Conservation (phyloP, 1,140 invertebrate genomes). For the Drosophila carrolli region DNA sequence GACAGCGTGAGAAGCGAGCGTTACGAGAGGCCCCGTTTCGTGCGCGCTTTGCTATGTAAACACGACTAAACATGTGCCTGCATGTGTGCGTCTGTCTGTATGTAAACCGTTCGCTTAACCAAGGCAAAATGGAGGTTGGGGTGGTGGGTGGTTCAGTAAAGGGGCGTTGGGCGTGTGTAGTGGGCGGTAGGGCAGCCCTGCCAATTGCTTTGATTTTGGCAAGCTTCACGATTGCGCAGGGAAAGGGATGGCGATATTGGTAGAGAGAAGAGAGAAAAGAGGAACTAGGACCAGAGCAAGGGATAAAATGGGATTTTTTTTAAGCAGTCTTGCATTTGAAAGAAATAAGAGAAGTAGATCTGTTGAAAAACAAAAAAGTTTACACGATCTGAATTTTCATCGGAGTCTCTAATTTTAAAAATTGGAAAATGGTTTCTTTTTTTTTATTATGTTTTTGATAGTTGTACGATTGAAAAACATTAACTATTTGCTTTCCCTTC, state of each 20-base stretch:
- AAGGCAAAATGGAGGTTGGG: constrained; percentile 9
- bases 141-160: constrained; percentile 15
- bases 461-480: no score
- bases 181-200: constrained; percentile 2
- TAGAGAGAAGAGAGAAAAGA: not conserved
- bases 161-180: not conserved
- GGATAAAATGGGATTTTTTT: not conserved
- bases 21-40: constrained; percentile 71
- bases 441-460: no score
- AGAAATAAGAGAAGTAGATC: not conserved
- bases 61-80: constrained; percentile 59
- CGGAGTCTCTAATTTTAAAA: no score
- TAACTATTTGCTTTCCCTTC: no score
- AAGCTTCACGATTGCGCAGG: constrained; percentile 37
- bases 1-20: constrained; percentile 22
- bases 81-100: constrained; percentile 28
- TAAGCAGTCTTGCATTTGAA: not conserved
- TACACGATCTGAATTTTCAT: no score
- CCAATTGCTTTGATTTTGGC: constrained; percentile 43
- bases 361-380: no score
- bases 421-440: no score
- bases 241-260: constrained; percentile 9
- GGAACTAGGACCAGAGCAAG: not conserved
- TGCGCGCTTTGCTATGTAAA: constrained; percentile 74
- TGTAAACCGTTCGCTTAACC: constrained; percentile 22